Evolutionary conservation across 2,113 vertebrate genomes (phyloP).

Genomic region (Eublepharis macularius): DNA sequence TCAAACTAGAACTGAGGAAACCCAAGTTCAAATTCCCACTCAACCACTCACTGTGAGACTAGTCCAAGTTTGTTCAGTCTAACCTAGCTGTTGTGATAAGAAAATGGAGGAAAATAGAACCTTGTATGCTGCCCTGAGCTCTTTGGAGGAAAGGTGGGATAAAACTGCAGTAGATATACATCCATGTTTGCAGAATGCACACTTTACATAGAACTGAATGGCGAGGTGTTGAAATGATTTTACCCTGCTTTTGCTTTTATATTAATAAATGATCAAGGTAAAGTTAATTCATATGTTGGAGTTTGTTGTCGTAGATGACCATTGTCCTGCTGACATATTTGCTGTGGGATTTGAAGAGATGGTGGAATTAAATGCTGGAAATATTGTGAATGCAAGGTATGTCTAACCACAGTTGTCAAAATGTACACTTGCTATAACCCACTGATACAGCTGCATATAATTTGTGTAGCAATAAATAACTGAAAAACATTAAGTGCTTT

Average conservation of each 20-base stretch:
- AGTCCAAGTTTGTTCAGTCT: too few relatives aligned
- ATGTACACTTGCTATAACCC: neutral
- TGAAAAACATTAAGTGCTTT: neutral
- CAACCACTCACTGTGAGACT: too few relatives aligned
- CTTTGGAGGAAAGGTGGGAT: too few relatives aligned
- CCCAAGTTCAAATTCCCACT: too few relatives aligned
- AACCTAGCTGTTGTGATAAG: too few relatives aligned
- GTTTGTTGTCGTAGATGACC: constrained; percentile 64
- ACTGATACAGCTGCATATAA: constrained; percentile 4
- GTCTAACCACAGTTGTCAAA: neutral
- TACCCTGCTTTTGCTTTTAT: constrained; percentile 39
- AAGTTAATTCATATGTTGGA: constrained; percentile 31
- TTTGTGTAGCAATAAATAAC: constrained; percentile 14
- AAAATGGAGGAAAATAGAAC: too few relatives aligned
- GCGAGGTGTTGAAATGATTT: constrained; percentile 31
- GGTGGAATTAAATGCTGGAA: constrained; percentile 83
- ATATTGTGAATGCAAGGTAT: constrained; percentile 84
- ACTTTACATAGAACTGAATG: constrained; percentile 43
- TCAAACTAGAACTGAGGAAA: too few relatives aligned
- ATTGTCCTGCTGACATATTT: constrained; percentile 78
- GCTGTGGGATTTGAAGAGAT: constrained; percentile 86
- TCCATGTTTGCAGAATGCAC: neutral
- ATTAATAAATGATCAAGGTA: constrained; percentile 28
- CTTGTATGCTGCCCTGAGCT: too few relatives aligned
- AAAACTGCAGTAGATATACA: neutral